Evolutionary conservation across 2,888 invertebrate genomes (phyloP).

Genomic region (Nymphalis urticae): DNA sequence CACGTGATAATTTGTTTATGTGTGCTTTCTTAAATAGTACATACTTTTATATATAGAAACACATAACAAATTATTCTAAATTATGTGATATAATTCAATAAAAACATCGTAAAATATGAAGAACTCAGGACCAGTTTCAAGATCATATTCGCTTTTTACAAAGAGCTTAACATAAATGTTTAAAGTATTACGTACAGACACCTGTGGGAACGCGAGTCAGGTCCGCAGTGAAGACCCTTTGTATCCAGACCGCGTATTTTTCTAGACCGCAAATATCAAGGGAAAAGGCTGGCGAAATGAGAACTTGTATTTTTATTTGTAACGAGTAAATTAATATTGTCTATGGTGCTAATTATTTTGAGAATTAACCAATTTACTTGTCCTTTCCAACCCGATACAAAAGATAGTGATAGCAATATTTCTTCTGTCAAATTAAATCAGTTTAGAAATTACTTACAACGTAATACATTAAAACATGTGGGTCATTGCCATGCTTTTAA

Average conservation of each 20-base stretch:
- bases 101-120: too few relatives aligned
- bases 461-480: too few relatives aligned
- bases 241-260: conserved; percentile 6
- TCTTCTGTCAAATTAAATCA: too few relatives aligned
- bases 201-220: conserved; percentile 19
- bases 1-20: too few relatives aligned
- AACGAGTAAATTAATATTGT: not conserved
- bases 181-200: conserved; percentile 15
- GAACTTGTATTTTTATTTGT: conserved; percentile 5
- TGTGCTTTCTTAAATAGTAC: too few relatives aligned
- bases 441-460: too few relatives aligned
- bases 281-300: conserved; percentile 3
- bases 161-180: not conserved
- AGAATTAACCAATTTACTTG: not conserved
- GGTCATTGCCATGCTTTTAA: too few relatives aligned
- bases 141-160: not conserved
- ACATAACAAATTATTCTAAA: too few relatives aligned
- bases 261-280: conserved; percentile 10
- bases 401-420: too few relatives aligned
- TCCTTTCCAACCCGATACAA: not conserved
- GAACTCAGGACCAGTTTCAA: too few relatives aligned
- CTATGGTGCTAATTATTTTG: not conserved
- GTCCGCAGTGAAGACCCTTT: not conserved
- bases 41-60: too few relatives aligned
- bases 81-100: too few relatives aligned